Percentiles rank a stretch among this genome's conserved stretches.
Evolutionary conservation across 1,140 invertebrate species (phyloP).

Genomic region (Drosophila sucinea): DNA sequence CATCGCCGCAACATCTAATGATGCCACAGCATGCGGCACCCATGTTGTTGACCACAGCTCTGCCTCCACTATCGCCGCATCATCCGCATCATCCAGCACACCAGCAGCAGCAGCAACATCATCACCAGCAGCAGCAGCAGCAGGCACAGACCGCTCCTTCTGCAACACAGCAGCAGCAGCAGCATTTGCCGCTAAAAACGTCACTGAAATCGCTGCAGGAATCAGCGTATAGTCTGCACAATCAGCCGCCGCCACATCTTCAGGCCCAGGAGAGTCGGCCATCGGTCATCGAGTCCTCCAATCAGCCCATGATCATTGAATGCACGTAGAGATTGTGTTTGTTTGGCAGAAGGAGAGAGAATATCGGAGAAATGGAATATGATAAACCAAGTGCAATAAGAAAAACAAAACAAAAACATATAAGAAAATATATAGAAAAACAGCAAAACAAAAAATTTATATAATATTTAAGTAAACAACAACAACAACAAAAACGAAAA

Average conservation of each 20-base stretch:
- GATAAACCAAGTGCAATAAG: slow-evolving; percentile 78
- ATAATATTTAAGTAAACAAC: slow-evolving; percentile 29
- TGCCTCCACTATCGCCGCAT: slow-evolving; percentile 86
- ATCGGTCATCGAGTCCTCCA: slow-evolving; percentile 92
- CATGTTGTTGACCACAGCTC: slow-evolving; percentile 72
- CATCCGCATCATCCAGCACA: slow-evolving; percentile 79
- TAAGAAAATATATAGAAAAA: slow-evolving; percentile 18
- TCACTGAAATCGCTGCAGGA: slow-evolving; percentile 69
- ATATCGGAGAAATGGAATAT: slow-evolving; percentile 33
- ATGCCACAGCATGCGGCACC: slow-evolving; percentile 52
- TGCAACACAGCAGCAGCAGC: slow-evolving; percentile 54
- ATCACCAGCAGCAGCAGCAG: slow-evolving; percentile 83
- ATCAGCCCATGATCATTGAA: slow-evolving; percentile 93
- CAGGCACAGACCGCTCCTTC: slow-evolving; percentile 83
- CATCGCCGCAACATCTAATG: slow-evolving; percentile 42
- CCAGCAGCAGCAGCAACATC: slow-evolving; percentile 86
- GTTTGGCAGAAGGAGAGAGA: not conserved
- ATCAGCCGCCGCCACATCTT: slow-evolving; percentile 59
- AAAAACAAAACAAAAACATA: slow-evolving; percentile 48
- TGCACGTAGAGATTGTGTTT: slow-evolving; percentile 87
- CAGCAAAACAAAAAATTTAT: slow-evolving; percentile 20
- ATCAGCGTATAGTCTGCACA: slow-evolving; percentile 48
- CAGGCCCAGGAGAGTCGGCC: slow-evolving; percentile 88
- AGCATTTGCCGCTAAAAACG: slow-evolving; percentile 51
- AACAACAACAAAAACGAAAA: slow-evolving; percentile 40